Percentiles rank a stretch among this genome's conserved stretches.
Conservation (phyloP, 92 coral and sea anemone species). For the Palythoa heliodiscus region DNA sequence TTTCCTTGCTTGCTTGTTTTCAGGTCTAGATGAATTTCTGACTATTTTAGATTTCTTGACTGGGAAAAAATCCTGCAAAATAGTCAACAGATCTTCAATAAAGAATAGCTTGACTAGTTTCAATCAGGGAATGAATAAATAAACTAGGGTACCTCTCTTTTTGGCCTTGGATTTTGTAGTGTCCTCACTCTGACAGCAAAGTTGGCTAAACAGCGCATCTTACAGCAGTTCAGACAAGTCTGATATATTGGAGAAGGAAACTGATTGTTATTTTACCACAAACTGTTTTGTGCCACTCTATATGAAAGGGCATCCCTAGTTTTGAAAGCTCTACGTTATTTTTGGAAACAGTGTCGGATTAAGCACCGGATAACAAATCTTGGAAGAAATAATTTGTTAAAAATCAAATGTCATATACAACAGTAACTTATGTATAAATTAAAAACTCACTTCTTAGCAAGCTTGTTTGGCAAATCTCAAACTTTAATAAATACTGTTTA, state of each 20-base stretch:
- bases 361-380: too few species aligned
- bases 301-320: neutral
- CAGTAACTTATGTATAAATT: too few species aligned
- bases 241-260: neutral
- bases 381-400: too few species aligned
- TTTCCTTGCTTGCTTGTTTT: neutral
- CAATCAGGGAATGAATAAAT: neutral
- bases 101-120: neutral
- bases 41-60: neutral
- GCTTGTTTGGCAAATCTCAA: too few species aligned
- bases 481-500: too few species aligned
- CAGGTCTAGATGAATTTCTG: neutral
- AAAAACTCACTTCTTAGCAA: too few species aligned
- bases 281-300: too few species aligned
- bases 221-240: conserved; percentile 11
- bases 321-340: too few species aligned
- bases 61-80: conserved; percentile 17
- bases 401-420: too few species aligned
- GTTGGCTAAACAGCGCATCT: conserved; percentile 7
- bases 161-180: neutral
- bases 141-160: neutral
- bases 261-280: too few species aligned
- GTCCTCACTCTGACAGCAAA: conserved; percentile 6
- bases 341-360: too few species aligned
- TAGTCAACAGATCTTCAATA: neutral